phyloP scores from a whole-genome alignment of 2,888 invertebrate genomes.

The Plebejus melissa region DNA sequence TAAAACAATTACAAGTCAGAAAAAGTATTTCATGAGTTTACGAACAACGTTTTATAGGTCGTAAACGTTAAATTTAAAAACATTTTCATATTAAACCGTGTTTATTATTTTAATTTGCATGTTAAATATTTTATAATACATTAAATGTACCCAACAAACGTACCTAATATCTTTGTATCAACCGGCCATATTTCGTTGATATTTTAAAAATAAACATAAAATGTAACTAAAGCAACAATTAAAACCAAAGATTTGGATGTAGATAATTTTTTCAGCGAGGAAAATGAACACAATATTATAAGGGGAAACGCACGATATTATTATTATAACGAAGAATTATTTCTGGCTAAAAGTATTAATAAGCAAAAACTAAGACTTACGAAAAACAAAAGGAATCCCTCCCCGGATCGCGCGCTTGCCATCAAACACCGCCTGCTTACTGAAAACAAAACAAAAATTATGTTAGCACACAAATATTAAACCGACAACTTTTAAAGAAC shows the following conservation, averaged over 20 bases:
- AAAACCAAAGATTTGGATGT: not conserved
- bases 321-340: not conserved
- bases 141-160: not conserved
- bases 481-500: not conserved
- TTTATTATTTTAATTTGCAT: not conserved
- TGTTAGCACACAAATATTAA: not conserved
- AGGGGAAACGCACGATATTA: not conserved
- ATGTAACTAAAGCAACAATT: not conserved
- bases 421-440: constrained; percentile 97
- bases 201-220: not conserved
- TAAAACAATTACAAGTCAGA: constrained; percentile 8
- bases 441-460: constrained; percentile 57
- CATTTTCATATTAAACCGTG: not conserved
- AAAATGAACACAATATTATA: not conserved
- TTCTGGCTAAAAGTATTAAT: not conserved
- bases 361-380: constrained; percentile 82
- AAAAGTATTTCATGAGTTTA: constrained; percentile 8
- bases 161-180: not conserved
- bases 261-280: not conserved
- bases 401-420: constrained; percentile 97
- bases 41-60: not conserved
- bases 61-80: constrained; percentile 4
- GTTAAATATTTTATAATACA: not conserved
- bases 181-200: not conserved
- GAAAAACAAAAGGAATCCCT: constrained; percentile 97